Base-by-base conservation (phyloP, 2,797 vertebrate species). In the Myiotriccus ornatus region DNA sequence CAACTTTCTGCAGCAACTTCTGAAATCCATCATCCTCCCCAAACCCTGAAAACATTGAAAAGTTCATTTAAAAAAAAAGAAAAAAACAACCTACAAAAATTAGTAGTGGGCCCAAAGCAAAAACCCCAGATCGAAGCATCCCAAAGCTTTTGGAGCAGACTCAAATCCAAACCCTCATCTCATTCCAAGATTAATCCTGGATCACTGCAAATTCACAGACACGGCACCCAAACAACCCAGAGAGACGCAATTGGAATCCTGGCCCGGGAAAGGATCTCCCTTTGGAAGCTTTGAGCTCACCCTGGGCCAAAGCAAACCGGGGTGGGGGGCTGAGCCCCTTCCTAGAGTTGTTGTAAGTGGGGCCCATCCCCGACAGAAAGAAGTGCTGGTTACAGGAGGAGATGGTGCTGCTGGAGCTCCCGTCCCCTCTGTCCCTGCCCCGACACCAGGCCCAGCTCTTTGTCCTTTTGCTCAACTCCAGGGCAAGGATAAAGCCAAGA, bases 301-400 rank as follows among this genome's bases (percentile, higher is more conserved):
- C 6, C 46, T 11, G 44, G 34, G 22, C 52, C 71, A 80, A 87
- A 94, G 70, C 60, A 89, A 93, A 68, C 28, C 56, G 11, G 41
- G 41, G n/a, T n/a, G 15, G 1, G 34, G 27, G 24, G 30, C 47
- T 70, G 53, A 75, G 41, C 56, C 16, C 4, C 65, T 87, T 82
- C 82, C 83, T 43, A 60, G 93, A 94, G 83, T 35, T 44, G 23
- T 22, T 64, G 7, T 6, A 37, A 56, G 57, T 34, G 1, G 7
- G 80, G 83, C 52, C 74, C 69, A 34, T 90, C 59, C 90, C 95
- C 90, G 92, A 43, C 22, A 93, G 91, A 93, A 93, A 18, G 83
- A 97, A 97, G 97, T 93, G 96, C 97, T 96, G 95, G 92, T 95
- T 95, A 56, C 79, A 81, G 0, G 14, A 90, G 43, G 91, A 88